Evolutionary conservation across 1,140 invertebrate genomes (phyloP).

Genomic region (Delia radicum): DNA sequence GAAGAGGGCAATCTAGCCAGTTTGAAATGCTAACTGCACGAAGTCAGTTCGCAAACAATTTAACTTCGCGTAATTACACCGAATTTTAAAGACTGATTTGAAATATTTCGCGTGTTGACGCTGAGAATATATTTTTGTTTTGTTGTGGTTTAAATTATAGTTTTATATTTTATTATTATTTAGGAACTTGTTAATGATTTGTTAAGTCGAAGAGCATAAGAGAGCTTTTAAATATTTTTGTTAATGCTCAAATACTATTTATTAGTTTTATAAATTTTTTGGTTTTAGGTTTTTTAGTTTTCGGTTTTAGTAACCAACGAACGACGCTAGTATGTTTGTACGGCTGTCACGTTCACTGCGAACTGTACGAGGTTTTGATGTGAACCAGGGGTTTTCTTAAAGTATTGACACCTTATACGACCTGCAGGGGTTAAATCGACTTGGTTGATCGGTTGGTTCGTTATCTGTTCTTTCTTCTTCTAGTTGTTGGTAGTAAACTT

Average conservation of each 20-base stretch:
- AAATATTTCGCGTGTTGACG: neutral
- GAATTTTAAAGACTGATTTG: constrained; percentile 31
- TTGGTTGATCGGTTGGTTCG: neutral
- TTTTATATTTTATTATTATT: too few relatives aligned
- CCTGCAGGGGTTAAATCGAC: neutral
- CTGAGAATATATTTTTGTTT: neutral
- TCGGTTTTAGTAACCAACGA: too few relatives aligned
- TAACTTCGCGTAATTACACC: constrained; percentile 30
- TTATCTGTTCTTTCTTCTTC: neutral
- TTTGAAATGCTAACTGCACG: constrained; percentile 29
- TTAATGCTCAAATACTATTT: neutral
- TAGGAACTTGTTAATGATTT: neutral
- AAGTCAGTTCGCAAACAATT: constrained; percentile 34
- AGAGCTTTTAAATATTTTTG: neutral
- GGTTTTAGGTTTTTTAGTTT: neutral
- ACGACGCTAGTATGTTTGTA: too few relatives aligned
- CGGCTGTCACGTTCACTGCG: constrained; percentile 17
- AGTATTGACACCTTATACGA: constrained; percentile 8
- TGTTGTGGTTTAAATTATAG: too few relatives aligned
- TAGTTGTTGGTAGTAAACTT: neutral
- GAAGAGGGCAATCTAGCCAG: neutral
- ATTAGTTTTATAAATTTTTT: neutral
- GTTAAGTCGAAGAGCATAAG: neutral
- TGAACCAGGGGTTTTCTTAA: constrained; percentile 24
- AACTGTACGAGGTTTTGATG: constrained; percentile 15